Conservation (phyloP, 2,888 invertebrate genomes). For the Linyphia triangularis region DNA sequence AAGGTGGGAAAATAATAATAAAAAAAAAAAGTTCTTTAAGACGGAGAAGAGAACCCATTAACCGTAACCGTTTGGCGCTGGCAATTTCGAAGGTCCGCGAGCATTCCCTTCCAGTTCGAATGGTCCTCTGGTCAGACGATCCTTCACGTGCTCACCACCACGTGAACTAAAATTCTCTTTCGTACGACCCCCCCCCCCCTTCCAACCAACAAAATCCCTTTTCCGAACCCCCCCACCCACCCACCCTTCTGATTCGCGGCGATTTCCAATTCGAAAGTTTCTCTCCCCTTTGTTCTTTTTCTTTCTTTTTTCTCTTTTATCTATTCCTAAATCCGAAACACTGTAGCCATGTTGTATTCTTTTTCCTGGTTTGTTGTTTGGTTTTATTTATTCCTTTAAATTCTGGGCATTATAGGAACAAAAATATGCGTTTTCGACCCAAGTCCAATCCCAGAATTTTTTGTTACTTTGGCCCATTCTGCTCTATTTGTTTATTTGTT, state of each 20-base stretch:
- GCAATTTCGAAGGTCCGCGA: slow-evolving; percentile 36
- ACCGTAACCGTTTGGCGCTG: slow-evolving; percentile 71
- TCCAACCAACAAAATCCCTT: background rate
- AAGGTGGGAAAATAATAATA: slow-evolving; percentile 45
- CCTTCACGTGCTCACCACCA: slow-evolving; percentile 72
- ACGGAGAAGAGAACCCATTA: slow-evolving; percentile 59
- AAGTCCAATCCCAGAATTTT: slow-evolving; percentile 68
- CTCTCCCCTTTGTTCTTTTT: slow-evolving; percentile 25
- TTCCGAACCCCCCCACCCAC: background rate
- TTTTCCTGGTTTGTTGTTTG: background rate
- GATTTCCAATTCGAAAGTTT: slow-evolving; percentile 71
- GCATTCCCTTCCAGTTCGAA: slow-evolving; percentile 71
- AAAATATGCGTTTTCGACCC: slow-evolving; percentile 62
- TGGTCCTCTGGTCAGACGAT: slow-evolving; percentile 71
- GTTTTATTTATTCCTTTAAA: slow-evolving; percentile 67
- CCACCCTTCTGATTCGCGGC: slow-evolving; percentile 10
- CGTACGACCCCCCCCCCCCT: slow-evolving; percentile 2
- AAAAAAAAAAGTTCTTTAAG: slow-evolving; percentile 11
- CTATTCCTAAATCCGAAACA: slow-evolving; percentile 24
- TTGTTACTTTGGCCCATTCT: slow-evolving; percentile 20
- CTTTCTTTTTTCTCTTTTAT: slow-evolving; percentile 23
- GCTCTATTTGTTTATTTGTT: background rate
- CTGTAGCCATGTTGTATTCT: background rate
- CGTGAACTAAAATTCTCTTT: slow-evolving; percentile 66
- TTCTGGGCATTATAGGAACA: slow-evolving; percentile 59